Evolutionary conservation across 1,140 invertebrate genomes (phyloP), one percentile per base, ranked within the genome.

Genomic region (Drosophila suzukii): DNA sequence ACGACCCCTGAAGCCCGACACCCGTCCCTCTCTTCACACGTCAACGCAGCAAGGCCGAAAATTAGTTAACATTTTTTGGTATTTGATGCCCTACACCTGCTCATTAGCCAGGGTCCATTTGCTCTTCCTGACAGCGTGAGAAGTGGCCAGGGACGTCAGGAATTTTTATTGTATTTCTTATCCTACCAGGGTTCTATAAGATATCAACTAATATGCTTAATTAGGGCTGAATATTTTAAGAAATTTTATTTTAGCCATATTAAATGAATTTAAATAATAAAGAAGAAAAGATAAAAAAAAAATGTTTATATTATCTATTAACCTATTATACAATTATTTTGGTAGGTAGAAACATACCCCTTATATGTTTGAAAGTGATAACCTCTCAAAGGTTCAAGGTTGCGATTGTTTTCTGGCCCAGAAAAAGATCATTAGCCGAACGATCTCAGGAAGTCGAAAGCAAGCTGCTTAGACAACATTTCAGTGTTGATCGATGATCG

Each of bases 21-120:
- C 59, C 56, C 39, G 47, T 61, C 65, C 56, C 32, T 24, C 51
- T 51, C 71, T 88, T 89, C 67, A 89, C 84, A 89, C 84, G 84
- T 89, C 84, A 89, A 89, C 84, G 84, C 84, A 89, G 59, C 80
- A 89, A 81, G 81, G 80, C 80, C 84, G 84, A 89, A 89, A 89
- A 89, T 89, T 89, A 89, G 84, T 89, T 89, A 89, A 89, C 73
- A 83, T 83, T 75, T 86, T 88, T 83, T 72, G 74, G 62, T 57
- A 62, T 51, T 77, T 72, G 68, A 51, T 81, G 68, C 78, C 51
- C 63, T 76, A 66, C 73, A 76, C 72, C 61, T 76, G 61, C 46
- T 51, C 57, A 49, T 54, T 54, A 53, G 47, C 38, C 17, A 2
- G 82, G 72, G 82, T 84, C 78, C 81, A 84, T 86, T 50, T 55